Percentiles rank a stretch among this genome's conserved stretches.
Evolutionary conservation across 2,113 vertebrate species (phyloP).

Genomic region (Syngnathus scovelli): DNA sequence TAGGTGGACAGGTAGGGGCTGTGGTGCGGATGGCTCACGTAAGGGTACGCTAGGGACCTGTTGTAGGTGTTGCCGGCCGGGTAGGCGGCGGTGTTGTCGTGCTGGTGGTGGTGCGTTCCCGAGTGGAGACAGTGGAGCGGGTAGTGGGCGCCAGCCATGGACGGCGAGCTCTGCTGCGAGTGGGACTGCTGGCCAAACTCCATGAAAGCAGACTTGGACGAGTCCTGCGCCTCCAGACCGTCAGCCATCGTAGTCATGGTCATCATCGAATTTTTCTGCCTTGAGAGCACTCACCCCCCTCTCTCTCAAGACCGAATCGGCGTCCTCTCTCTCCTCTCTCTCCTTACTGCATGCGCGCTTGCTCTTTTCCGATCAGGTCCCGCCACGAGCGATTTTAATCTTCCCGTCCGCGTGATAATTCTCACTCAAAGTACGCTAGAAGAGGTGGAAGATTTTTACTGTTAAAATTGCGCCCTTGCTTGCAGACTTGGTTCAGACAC

Average conservation of each 20-base stretch:
- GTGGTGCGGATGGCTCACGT: conserved; percentile 95
- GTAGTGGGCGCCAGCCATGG: conserved; percentile 91
- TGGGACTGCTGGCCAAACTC: conserved; percentile 95
- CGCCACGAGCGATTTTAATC: conserved; percentile 67
- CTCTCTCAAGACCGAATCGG: conserved; percentile 75
- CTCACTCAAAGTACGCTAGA: conserved; percentile 70
- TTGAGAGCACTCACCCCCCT: conserved; percentile 83
- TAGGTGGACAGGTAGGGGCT: conserved; percentile 95
- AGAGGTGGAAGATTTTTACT: conserved; percentile 86
- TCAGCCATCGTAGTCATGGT: conserved; percentile 99
- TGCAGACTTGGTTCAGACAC: conserved; percentile 89
- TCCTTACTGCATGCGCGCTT: neutral
- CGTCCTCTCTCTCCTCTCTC: conserved; percentile 49
- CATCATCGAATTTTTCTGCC: conserved; percentile 98
- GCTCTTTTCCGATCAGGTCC: conserved; percentile 47
- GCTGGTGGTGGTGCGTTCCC: conserved; percentile 86
- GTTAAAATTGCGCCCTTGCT: conserved; percentile 90
- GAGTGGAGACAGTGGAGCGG: conserved; percentile 94
- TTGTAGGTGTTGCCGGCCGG: conserved; percentile 88
- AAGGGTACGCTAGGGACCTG: conserved; percentile 91
- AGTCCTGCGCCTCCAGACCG: conserved; percentile 98
- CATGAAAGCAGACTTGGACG: conserved; percentile 98
- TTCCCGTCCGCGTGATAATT: conserved; percentile 68
- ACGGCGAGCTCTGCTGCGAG: conserved; percentile 83
- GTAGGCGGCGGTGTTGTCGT: conserved; percentile 82